Base-by-base conservation (phyloP, 2,888 invertebrate genomes). In the Caenorhabditis japonica region DNA sequence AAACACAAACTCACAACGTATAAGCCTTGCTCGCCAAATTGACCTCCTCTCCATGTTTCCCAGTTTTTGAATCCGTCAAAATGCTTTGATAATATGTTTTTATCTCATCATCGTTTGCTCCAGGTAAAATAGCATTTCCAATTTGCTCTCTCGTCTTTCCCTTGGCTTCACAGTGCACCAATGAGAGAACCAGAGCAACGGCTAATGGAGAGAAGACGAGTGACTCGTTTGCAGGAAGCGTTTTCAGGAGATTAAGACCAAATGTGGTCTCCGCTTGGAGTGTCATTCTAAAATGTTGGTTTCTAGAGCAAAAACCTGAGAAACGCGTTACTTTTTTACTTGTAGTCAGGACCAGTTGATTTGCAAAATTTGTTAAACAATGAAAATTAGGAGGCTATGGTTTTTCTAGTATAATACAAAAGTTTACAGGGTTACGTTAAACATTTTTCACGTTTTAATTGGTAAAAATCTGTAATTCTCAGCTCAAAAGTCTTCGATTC, bases 61-160 rank as follows among this genome's bases (percentile, higher is more conserved):
- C 33, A 4, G 59, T 66, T 13, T 43, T 44, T 27, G 47, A 39
- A 13, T 38, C 51, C n/a, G 55, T 68, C 13, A 44, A 66, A 27
- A 73, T 30, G 13, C 30, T 39, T 13, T 61, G 60, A 51, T 69
- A 78, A 59, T 70, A 69, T 19, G 59, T 23, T 17, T 69, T 62
- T 49, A 71, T 52, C 46, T 75, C 60, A 8, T 75, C 69, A 34
- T 77, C 77, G 44, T 59, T 58, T 44, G 72, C 70, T 15, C 60
- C 60, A 15, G 19, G 41, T 44, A 70, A 39, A 3, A 70, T 12
- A 15, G 15, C 38, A 30, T 70, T 44, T 19, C 52, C 41, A 23
- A 71, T 71, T 19, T 71, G 61, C 4, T 51, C 51, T n/a, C 46
- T 56, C 0, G 70, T 43, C 10, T 4, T 39, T 10, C 70, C 70